Conservation (phyloP, 2,797 vertebrate genomes). For the Rallus crepitans region DNA sequence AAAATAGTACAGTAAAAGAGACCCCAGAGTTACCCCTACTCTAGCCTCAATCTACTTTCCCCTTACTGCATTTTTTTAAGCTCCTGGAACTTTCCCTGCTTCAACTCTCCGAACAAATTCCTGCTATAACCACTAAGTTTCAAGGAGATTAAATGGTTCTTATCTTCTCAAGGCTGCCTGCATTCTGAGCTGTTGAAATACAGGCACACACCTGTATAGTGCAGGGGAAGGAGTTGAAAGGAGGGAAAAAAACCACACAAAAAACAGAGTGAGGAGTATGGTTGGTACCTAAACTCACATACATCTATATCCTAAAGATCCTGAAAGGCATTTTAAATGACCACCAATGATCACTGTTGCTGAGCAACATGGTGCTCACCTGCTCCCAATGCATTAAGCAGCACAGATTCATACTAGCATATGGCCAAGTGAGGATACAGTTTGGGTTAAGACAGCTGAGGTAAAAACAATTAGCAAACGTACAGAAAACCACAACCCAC, state of each 20-base stretch:
- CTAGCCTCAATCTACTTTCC: not conserved
- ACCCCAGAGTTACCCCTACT: not conserved
- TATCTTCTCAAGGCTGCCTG: not conserved
- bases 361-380: rapidly evolving
- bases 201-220: too few species aligned
- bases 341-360: not conserved
- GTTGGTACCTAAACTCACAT: not conserved
- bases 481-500: not conserved
- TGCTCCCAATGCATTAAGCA: not conserved
- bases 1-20: rapidly evolving
- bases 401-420: not conserved
- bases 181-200: not conserved
- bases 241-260: not conserved
- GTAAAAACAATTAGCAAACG: not conserved
- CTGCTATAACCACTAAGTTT: not conserved
- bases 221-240: too few species aligned
- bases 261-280: rapidly evolving
- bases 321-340: not conserved
- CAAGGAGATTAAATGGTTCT: not conserved
- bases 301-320: not conserved
- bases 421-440: rapidly evolving
- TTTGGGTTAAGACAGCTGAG: not conserved
- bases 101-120: not conserved
- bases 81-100: not conserved
- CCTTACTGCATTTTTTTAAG: not conserved